Base-by-base conservation (phyloP, 2,888 invertebrate species). In the Pecten maximus region DNA sequence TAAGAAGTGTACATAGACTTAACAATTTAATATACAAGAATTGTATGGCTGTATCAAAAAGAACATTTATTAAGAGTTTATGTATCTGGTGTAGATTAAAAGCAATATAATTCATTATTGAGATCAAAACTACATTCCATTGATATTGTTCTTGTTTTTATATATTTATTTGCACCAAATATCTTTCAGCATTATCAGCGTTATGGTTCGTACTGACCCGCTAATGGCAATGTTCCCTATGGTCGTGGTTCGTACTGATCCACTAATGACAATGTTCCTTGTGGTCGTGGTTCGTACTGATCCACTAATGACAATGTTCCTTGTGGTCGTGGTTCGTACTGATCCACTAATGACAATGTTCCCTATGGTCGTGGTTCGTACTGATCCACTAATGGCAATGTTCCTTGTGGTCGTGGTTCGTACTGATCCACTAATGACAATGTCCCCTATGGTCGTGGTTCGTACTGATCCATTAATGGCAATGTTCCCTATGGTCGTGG, bases 61-160 rank as follows among this genome's bases (percentile, higher is more conserved):
- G 28, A 74, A 12, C 74, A 74, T 74, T 12, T 74, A 28, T 74
- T 10, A 8, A 19, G 10, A 28, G 74, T 74, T 74, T 74, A 0
- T 74, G 35, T 74, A 28, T 44, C 6, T 6, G 28, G 12, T 74
- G n/a, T 54, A n/a, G 19, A 74, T 74, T 74, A 74, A 74, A 74
- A 74, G 74, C 74, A 74, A 74, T 74, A 74, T 74, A 35, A 74
- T 35, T 74, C 28, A 8, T 28, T 74, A 35, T 74, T 28, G 74
- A 74, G 74, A 74, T 74, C 74, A 74, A 74, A 74, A 74, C 35
- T 74, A 74, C 74, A 74, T 74, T 74, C 74, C 74, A 74, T 74
- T 60, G 35, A 23, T 74, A 74, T 74, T 35, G 74, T 74, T 74
- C 23, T 35, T 74, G 74, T 74, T 74, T 74, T 35, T 35, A 28